phyloP scores from a whole-genome alignment of 2,797 vertebrate species.

The Loriculus beryllinus region DNA sequence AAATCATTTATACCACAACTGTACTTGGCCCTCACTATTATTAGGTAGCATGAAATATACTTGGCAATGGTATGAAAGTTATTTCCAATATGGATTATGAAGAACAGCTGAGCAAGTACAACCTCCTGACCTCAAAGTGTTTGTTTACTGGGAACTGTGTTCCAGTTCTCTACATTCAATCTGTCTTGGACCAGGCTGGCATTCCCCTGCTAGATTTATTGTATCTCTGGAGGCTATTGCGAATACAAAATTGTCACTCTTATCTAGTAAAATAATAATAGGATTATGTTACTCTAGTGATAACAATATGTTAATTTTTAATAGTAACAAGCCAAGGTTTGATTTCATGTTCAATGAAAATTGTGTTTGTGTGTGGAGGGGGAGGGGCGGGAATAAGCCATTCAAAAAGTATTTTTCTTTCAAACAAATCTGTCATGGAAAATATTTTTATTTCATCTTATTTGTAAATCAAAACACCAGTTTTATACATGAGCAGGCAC shows the following conservation, averaged over 20 bases:
- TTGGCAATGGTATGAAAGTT: constrained; percentile 59
- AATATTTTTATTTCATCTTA: background rate
- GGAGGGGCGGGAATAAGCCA: background rate
- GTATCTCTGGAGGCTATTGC: constrained; percentile 31
- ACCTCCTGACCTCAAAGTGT: constrained; percentile 56
- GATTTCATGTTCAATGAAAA: background rate
- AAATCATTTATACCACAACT: constrained; percentile 14
- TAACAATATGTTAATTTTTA: constrained; percentile 9
- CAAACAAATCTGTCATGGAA: background rate
- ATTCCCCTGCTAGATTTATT: constrained; percentile 51
- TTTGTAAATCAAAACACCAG: background rate
- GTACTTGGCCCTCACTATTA: background rate
- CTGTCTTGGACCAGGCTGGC: constrained; percentile 46
- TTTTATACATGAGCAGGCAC: background rate
- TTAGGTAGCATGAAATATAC: constrained; percentile 45
- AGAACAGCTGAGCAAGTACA: constrained; percentile 59
- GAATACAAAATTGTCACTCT: constrained; percentile 44
- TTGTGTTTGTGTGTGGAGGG: background rate
- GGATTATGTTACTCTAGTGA: constrained; percentile 21
- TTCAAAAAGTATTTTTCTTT: background rate
- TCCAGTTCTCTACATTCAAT: constrained; percentile 61
- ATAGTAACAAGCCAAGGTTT: background rate
- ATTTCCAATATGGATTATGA: constrained; percentile 60
- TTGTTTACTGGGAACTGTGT: constrained; percentile 67
- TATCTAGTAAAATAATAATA: constrained; percentile 54